Percentiles rank a stretch among this genome's conserved stretches.
phyloP scores from a whole-genome alignment of 1,140 invertebrate genomes.

The Pseudoatta argentina region DNA sequence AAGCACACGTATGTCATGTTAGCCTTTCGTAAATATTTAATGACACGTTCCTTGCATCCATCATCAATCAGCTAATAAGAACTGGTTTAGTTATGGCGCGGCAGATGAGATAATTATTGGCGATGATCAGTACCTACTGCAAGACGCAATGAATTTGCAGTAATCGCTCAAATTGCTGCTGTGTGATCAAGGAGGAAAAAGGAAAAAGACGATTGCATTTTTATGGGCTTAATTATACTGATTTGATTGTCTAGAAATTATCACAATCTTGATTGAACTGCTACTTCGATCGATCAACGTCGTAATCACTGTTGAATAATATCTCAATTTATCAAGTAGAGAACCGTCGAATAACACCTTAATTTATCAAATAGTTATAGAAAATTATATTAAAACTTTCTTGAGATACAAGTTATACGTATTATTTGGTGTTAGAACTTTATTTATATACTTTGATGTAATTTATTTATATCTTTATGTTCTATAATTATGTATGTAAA shows the following conservation, averaged over 20 bases:
- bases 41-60: not conserved
- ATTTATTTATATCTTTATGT: not conserved
- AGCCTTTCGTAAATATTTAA: slow-evolving; percentile 58
- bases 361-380: slow-evolving; percentile 16
- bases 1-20: slow-evolving; percentile 17
- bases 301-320: not conserved
- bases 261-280: slow-evolving; percentile 21
- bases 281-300: slow-evolving; percentile 3
- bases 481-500: not conserved
- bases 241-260: slow-evolving; percentile 30
- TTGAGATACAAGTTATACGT: not conserved
- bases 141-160: slow-evolving; percentile 62
- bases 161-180: slow-evolving; percentile 39
- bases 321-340: not conserved
- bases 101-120: slow-evolving; percentile 60
- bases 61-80: slow-evolving; percentile 32
- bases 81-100: slow-evolving; percentile 64
- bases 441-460: not conserved
- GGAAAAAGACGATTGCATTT: not conserved
- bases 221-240: slow-evolving; percentile 23
- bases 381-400: not conserved
- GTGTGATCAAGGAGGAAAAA: not conserved
- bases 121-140: slow-evolving; percentile 32
- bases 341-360: slow-evolving; percentile 2
- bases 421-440: not conserved